A percentile compares a stretch with the other conserved stretches of the same genome.
Evolutionary conservation across 1,140 invertebrate genomes (phyloP).

Genomic region (Macrobrachium rosenbergii): DNA sequence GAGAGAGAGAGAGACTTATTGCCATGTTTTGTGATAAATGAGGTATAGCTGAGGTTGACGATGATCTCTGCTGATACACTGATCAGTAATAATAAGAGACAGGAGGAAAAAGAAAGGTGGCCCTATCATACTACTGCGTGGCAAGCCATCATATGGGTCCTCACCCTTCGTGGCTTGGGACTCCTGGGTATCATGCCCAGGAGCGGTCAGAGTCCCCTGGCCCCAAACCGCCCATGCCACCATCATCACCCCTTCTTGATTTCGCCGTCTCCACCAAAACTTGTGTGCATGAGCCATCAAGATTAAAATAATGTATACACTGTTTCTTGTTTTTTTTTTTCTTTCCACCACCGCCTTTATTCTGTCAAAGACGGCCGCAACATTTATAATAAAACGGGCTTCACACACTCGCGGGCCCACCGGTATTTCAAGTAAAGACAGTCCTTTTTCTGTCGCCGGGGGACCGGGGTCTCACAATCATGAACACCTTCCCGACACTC

Average conservation of each 20-base stretch:
- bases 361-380: too few relatives aligned
- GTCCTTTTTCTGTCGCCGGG: conserved; percentile 32
- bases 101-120: too few relatives aligned
- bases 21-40: neutral
- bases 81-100: too few relatives aligned
- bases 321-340: neutral
- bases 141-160: too few relatives aligned
- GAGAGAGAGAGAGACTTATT: neutral
- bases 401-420: neutral
- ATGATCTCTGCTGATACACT: too few relatives aligned
- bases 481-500: neutral
- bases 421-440: neutral
- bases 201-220: neutral
- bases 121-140: too few relatives aligned
- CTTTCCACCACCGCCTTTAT: neutral
- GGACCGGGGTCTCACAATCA: conserved; percentile 21
- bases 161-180: too few relatives aligned
- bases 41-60: neutral
- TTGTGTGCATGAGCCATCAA: conserved; percentile 46
- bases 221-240: conserved; percentile 17
- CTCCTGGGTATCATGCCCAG: conserved; percentile 38
- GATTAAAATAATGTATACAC: conserved; percentile 43
- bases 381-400: too few relatives aligned
- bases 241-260: neutral
- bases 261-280: conserved; percentile 40